Percentiles rank a stretch among this genome's conserved stretches.
These are phyloP conservation scores for Cataglyphis hispanica DNA, from an alignment of 1,140 invertebrate genomes.

Conservation along the genomic window DNA sequence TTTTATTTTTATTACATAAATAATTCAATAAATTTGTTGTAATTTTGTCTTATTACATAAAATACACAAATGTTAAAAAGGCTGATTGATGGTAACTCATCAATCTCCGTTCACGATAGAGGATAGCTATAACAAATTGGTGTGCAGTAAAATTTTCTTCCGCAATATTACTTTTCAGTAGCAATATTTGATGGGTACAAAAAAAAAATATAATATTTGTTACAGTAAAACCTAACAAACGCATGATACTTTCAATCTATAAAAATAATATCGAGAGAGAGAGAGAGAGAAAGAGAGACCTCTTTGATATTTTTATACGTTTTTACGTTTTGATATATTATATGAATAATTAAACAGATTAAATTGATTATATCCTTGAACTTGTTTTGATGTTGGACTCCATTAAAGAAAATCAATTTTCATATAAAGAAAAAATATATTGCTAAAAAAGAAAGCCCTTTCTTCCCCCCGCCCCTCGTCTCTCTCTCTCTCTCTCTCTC, in stretches of 20 bases:
- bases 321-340: neutral
- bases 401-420: neutral
- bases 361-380: neutral
- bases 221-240: constrained; percentile 15
- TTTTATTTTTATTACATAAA: neutral
- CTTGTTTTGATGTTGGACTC: neutral
- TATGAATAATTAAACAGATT: neutral
- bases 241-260: neutral
- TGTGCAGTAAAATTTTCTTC: constrained; percentile 11
- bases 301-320: constrained; percentile 9
- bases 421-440: neutral
- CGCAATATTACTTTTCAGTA: too few relatives aligned
- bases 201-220: neutral
- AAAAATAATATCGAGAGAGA: neutral
- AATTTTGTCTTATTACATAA: neutral
- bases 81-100: constrained; percentile 33
- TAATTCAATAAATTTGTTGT: constrained; percentile 35
- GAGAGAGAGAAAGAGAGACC: too few relatives aligned
- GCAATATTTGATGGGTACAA: constrained; percentile 3
- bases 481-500: too few relatives aligned
- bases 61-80: constrained; percentile 2
- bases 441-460: too few relatives aligned
- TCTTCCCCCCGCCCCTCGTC: too few relatives aligned
- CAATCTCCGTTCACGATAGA: constrained; percentile 28
- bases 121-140: constrained; percentile 14